Evolutionary conservation across 2,797 vertebrate genomes (phyloP).

Genomic region (Capromys pilorides): DNA sequence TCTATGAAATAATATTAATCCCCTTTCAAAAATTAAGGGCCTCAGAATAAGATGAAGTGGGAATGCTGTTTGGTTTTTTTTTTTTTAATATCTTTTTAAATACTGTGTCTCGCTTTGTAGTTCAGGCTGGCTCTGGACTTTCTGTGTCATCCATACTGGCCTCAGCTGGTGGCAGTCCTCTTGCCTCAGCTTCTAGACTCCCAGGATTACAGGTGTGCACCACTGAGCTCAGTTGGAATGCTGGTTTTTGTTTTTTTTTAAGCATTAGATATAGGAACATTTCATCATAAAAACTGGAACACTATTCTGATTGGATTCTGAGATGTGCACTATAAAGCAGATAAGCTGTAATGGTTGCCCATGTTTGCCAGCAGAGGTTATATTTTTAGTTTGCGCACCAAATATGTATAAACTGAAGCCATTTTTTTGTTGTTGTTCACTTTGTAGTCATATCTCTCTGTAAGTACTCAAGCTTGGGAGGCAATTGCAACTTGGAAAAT

Average conservation of each 20-base stretch:
- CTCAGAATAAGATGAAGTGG: conserved; percentile 30
- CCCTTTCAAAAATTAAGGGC: conserved; percentile 33
- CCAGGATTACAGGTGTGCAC: neutral
- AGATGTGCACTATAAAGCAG: conserved; percentile 6
- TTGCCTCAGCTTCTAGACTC: neutral
- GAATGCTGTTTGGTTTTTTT: neutral
- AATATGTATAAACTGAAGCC: conserved; percentile 36
- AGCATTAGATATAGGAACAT: conserved; percentile 44
- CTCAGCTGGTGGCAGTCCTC: neutral
- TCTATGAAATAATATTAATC: conserved; percentile 61
- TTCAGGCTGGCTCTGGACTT: no score
- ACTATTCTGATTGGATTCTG: neutral
- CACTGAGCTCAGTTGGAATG: neutral
- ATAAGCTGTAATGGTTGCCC: conserved; percentile 42
- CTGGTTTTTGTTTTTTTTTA: neutral
- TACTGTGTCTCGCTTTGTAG: neutral
- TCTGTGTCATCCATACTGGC: neutral
- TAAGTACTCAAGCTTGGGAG: conserved; percentile 61
- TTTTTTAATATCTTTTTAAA: no score
- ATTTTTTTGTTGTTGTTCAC: conserved; percentile 13
- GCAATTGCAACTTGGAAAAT: conserved; percentile 25
- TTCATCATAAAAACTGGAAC: conserved; percentile 46
- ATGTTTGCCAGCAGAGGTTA: conserved; percentile 70
- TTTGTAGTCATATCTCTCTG: conserved; percentile 11
- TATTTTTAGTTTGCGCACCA: conserved; percentile 53